Conservation (phyloP, 2,888 invertebrate genomes). For the Beris chalybata region DNA sequence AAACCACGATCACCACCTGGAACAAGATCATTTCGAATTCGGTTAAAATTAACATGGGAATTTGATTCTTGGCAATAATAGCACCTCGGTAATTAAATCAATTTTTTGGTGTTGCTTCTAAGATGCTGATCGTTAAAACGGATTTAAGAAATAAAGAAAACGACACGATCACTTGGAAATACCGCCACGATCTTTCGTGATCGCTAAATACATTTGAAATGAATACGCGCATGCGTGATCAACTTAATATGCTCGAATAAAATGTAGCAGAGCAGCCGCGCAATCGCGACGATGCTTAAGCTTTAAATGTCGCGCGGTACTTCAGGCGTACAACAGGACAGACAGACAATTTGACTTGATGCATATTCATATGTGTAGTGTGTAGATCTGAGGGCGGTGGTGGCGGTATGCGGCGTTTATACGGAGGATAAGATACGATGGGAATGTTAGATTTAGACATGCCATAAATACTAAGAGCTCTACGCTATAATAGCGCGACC, state of each 20-base stretch:
- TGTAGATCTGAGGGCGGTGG: too few relatives aligned
- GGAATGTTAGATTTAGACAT: conserved; percentile 38
- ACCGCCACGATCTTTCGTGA: not conserved
- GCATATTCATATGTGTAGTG: too few relatives aligned
- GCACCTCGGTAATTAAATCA: too few relatives aligned
- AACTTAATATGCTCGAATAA: not conserved
- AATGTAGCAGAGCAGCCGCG: too few relatives aligned
- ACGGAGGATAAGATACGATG: conserved; percentile 36
- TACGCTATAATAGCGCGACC: conserved; percentile 27
- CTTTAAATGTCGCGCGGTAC: not conserved
- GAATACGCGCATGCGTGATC: conserved; percentile 10
- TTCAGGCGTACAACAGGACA: not conserved
- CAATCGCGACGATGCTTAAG: too few relatives aligned
- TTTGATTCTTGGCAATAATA: too few relatives aligned
- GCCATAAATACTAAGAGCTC: conserved; percentile 34
- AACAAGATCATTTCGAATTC: too few relatives aligned
- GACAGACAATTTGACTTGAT: too few relatives aligned
- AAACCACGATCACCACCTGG: too few relatives aligned
- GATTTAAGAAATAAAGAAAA: not conserved
- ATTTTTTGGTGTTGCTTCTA: too few relatives aligned
- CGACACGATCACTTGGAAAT: not conserved
- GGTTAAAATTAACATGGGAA: too few relatives aligned
- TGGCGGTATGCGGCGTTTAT: not conserved
- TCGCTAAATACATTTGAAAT: not conserved
- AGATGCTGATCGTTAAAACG: too few relatives aligned